Base-by-base conservation (phyloP, 2,113 vertebrate genomes). In the Takifugu bimaculatus region DNA sequence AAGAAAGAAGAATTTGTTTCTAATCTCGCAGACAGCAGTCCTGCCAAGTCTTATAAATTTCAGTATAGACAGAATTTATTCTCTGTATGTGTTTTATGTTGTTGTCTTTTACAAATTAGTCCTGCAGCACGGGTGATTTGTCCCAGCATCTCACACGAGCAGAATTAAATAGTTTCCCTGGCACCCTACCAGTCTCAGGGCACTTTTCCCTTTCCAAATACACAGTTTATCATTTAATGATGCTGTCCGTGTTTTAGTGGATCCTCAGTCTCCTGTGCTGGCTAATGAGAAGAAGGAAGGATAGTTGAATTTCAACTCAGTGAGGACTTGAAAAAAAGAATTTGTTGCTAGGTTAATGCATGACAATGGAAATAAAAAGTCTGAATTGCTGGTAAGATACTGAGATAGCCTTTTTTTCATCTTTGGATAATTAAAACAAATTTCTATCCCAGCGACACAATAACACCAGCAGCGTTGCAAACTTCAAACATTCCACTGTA, bases 211-310 rank as follows among this genome's bases (percentile, higher is more conserved):
- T 74, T 85, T 86, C 75, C 43, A 54, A 80, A 63, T 75, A 71
- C 80, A 80, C 53, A 65, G 77, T 88, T 89, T 87, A 87, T 80
- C 82, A 75, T 88, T 87, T 89, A 90, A 88, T 87, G 84, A 88
- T 77, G 75, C 82, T 80, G 68, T 79, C 66, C 74, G 63, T 82
- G 35, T 88, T 89, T 90, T 87, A 88, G 84, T 74, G 76, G 79
- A 85, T 80, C 80, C 69, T 81, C 72, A 68, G 84, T 85, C 86
- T 79, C 81, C 77, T 59, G 63, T 44, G 29, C 47, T 11, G 35
- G 29, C 72, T 89, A 89, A 90, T 83, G 82, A 89, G 86, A 77
- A 68, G 51, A 71, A 78, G 57, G 65, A 65, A 65, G 60, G 75
- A 81, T 67, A 66, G 53, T 20, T 20, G 20, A 20, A 20, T 20